Conservation (phyloP, 2,113 vertebrate species). For the Rhineura floridana region DNA sequence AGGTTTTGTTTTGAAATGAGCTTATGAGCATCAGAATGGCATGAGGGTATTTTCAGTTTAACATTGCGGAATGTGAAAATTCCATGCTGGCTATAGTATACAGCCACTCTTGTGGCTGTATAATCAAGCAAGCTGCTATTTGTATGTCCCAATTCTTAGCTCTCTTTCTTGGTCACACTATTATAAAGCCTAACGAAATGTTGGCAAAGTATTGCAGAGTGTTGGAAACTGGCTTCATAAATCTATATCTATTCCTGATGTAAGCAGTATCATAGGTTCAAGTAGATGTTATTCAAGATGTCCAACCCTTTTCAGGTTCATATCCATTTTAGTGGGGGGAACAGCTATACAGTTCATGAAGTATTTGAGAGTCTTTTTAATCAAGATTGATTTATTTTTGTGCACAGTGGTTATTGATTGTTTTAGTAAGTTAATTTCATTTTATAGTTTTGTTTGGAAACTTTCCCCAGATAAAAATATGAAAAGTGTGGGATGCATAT, state of each 20-base stretch:
- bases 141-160: background rate
- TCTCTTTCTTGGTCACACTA: background rate
- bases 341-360: background rate
- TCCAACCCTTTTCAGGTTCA: background rate
- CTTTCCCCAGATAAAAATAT: background rate
- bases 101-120: no score
- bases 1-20: no score
- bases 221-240: background rate
- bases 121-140: background rate
- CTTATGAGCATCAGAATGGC: no score
- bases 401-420: background rate
- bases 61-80: no score
- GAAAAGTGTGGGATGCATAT: background rate
- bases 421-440: slow-evolving; percentile 6
- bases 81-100: no score
- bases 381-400: background rate
- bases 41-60: no score
- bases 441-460: slow-evolving; percentile 9
- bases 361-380: background rate
- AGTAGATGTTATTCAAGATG: background rate
- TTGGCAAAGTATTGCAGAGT: background rate
- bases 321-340: background rate
- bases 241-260: background rate
- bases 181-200: background rate
- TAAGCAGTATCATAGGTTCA: background rate